phyloP scores from a whole-genome alignment of 2,888 invertebrate species.

The Hydrotaea cyrtoneurina region DNA sequence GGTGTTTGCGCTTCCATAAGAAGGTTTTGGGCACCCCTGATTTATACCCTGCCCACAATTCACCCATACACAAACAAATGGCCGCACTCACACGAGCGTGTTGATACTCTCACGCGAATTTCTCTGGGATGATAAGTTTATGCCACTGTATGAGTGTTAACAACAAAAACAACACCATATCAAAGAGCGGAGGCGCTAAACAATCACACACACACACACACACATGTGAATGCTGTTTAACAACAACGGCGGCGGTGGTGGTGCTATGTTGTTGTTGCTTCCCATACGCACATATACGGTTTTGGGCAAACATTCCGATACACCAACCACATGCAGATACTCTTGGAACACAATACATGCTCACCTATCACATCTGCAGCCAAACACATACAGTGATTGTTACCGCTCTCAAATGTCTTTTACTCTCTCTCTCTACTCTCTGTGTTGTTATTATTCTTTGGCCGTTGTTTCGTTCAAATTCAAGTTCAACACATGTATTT shows the following conservation, averaged over 20 bases:
- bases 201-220: not conserved
- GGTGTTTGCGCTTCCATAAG: too few relatives aligned
- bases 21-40: too few relatives aligned
- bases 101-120: constrained; percentile 54
- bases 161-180: constrained; percentile 9
- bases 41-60: constrained; percentile 80
- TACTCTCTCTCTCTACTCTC: constrained; percentile 9
- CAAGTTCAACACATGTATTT: constrained; percentile 51
- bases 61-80: constrained; percentile 69
- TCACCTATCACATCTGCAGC: not conserved
- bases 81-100: not conserved
- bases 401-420: not conserved
- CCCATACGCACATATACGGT: not conserved
- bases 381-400: not conserved
- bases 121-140: constrained; percentile 27
- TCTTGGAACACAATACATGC: not conserved
- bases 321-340: constrained; percentile 47
- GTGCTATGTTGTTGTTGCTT: constrained; percentile 29
- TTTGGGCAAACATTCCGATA: constrained; percentile 54
- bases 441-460: not conserved
- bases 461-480: constrained; percentile 36
- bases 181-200: constrained; percentile 46
- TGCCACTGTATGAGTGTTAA: constrained; percentile 19
- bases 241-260: not conserved
- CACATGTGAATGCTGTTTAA: constrained; percentile 30